Base-by-base conservation (phyloP, 2,113 vertebrate genomes). In the Gracilinanus agilis region DNA sequence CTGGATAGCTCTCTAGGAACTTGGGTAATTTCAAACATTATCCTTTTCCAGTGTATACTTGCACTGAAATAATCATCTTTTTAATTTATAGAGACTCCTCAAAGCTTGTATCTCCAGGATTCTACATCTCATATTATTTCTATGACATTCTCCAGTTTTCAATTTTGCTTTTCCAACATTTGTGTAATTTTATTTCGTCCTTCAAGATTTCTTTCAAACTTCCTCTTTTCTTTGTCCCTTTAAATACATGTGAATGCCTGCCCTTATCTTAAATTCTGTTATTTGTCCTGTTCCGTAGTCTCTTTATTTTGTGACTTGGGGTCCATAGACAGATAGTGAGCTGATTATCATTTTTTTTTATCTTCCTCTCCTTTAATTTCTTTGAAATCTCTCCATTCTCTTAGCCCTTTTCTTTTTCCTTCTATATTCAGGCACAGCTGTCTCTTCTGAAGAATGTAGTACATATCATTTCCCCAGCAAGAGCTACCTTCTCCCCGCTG, bases 151-250 rank as follows among this genome's bases (percentile, higher is more conserved):
- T 88, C 91, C 75, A 93, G 3, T 9, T 13, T 94, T 56, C 44
- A 34, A 19, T 58, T 24, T 7, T 13, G 24, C 6, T 27, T 90
- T 61, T 40, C 56, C 44, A 90, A 7, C 54, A 24, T 25, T 56
- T 58, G 89, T 75, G 29, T 29, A 55, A 11, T 91, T 88, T 40
- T 27, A 40, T 89, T 54, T 89, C 44, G 90, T 54, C 34, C 27
- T 29, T 90, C 11, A 23, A 91, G 44, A 49, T 10, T 88, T 94
- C 54, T 34, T 95, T 90, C 83, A 92, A 90, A 54, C 55, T 12
- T 54, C 34, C 44, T 40, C 24, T 55, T 29, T 58, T n/a, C 44
- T 89, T n/a, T 89, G 88, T 2, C 61, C 9, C 25, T 29, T 83
- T 16, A 58, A 40, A 1, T 2, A 53, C 67, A 83, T 91, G 29